Conservation (phyloP, 2,888 invertebrate genomes). For the Magallana nippona region DNA sequence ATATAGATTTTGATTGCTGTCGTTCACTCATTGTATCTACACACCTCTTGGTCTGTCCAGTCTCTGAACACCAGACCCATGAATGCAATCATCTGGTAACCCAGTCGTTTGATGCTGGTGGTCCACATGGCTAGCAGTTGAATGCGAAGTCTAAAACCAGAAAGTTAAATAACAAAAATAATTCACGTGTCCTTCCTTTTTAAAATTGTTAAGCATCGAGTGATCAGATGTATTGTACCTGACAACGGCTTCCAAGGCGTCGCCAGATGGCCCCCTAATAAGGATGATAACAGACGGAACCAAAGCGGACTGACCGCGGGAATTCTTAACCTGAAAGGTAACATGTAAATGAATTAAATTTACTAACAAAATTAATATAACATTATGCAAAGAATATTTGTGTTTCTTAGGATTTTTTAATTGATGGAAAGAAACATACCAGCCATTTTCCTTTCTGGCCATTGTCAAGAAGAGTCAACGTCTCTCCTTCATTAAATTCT, state of each 20-base stretch:
- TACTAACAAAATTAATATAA: too few relatives aligned
- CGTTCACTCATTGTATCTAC: not conserved
- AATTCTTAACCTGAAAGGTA: slow-evolving; percentile 63
- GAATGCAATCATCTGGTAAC: slow-evolving; percentile 76
- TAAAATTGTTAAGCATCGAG: not conserved
- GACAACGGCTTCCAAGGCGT: slow-evolving; percentile 73
- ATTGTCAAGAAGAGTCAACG: slow-evolving; percentile 76
- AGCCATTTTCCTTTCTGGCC: slow-evolving; percentile 72
- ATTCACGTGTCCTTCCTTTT: not conserved
- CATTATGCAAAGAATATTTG: too few relatives aligned
- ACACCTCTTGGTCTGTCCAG: slow-evolving; percentile 76
- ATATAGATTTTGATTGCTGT: too few relatives aligned
- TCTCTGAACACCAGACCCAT: slow-evolving; percentile 77
- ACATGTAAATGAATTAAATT: too few relatives aligned
- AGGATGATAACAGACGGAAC: slow-evolving; percentile 75
- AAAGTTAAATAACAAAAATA: not conserved
- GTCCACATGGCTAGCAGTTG: slow-evolving; percentile 78
- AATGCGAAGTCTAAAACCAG: slow-evolving; percentile 69
- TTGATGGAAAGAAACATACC: too few relatives aligned
- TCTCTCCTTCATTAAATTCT: slow-evolving; percentile 75
- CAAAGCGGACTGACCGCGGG: slow-evolving; percentile 60
- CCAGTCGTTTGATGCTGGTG: slow-evolving; percentile 75
- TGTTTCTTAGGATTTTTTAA: too few relatives aligned
- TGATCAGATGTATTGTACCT: slow-evolving; percentile 59
- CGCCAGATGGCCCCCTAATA: slow-evolving; percentile 73